Conservation (phyloP, 2,797 vertebrate genomes). For the Smutsia temminckii region DNA sequence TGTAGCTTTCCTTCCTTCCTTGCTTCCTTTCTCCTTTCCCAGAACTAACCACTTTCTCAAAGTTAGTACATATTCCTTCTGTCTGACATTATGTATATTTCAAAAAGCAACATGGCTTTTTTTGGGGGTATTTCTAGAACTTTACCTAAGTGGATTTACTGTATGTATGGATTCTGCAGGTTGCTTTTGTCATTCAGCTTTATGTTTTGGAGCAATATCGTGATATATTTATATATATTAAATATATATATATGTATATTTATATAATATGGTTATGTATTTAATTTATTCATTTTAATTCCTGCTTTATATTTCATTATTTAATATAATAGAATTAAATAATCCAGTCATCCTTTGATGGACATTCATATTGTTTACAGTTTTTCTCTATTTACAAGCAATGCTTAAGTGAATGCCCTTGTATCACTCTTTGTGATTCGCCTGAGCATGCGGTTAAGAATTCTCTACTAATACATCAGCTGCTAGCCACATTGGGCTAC, state of each 20-base stretch:
- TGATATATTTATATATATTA: background rate
- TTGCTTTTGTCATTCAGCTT: background rate
- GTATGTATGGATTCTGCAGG: background rate
- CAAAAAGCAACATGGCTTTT: background rate
- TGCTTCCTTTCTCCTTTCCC: background rate
- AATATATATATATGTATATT: too few species aligned
- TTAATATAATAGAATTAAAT: conserved; percentile 26
- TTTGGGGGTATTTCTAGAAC: background rate
- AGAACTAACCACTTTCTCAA: background rate
- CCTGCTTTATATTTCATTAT: conserved; percentile 25
- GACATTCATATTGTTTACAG: background rate
- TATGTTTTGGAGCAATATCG: background rate
- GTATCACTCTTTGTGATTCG: background rate
- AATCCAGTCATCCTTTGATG: background rate
- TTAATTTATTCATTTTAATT: background rate
- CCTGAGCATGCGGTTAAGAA: background rate
- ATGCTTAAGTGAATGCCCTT: background rate
- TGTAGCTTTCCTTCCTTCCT: background rate
- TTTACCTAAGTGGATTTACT: background rate
- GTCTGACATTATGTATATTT: conserved; percentile 25
- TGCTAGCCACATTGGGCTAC: background rate
- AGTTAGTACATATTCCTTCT: background rate
- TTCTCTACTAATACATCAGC: background rate
- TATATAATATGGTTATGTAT: too few species aligned
- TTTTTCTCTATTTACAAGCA: background rate